Conservation (phyloP, 1,140 invertebrate species). For the Drosophila fuyamai region DNA sequence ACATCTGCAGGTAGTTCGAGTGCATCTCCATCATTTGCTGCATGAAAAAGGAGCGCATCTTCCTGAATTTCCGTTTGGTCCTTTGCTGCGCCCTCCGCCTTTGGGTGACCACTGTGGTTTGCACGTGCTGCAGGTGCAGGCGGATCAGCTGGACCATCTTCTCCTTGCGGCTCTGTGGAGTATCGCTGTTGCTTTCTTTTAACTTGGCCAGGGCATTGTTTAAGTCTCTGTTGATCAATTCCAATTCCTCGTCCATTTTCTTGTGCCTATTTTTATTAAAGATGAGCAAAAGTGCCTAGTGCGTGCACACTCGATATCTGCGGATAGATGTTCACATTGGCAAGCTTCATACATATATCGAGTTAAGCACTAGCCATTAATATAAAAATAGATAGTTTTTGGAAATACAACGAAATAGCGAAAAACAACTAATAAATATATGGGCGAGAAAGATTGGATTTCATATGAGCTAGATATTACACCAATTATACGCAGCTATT, state of each 20-base stretch:
- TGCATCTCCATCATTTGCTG: constrained; percentile 69
- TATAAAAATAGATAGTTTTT: too few relatives aligned
- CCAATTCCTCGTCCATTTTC: constrained; percentile 58
- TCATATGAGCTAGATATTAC: too few relatives aligned
- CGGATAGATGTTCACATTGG: too few relatives aligned
- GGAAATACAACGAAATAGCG: too few relatives aligned
- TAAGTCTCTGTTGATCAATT: constrained; percentile 50
- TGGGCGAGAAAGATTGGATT: too few relatives aligned
- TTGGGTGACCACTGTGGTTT: constrained; percentile 45
- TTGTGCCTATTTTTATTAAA: neutral
- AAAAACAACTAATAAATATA: too few relatives aligned
- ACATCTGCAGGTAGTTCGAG: constrained; percentile 59
- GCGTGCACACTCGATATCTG: too few relatives aligned
- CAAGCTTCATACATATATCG: too few relatives aligned
- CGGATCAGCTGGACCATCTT: constrained; percentile 50
- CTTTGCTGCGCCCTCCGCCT: constrained; percentile 58
- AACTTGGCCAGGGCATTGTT: constrained; percentile 38
- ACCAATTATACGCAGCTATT: too few relatives aligned
- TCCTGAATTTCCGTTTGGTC: constrained; percentile 25
- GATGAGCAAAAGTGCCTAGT: neutral
- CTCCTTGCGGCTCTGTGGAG: constrained; percentile 27
- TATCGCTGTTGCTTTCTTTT: neutral
- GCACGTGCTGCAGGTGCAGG: constrained; percentile 57
- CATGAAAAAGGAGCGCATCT: constrained; percentile 62
- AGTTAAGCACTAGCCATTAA: too few relatives aligned